Evolutionary conservation across 1,140 invertebrate species (phyloP).

Genomic region (Drosophila ogumai): DNA sequence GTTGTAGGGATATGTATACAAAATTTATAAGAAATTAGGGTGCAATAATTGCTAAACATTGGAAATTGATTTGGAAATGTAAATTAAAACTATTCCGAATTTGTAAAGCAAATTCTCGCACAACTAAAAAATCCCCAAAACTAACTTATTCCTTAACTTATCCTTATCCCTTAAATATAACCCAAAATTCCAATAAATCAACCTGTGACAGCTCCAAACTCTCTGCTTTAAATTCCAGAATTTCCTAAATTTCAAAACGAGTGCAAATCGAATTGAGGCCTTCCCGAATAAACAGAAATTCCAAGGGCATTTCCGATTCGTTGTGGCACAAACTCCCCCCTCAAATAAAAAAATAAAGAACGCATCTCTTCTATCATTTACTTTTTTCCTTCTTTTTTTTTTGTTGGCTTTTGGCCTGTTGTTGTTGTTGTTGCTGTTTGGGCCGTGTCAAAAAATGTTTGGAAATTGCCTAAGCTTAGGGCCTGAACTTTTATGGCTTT

Average conservation of each 20-base stretch:
- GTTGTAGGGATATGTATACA: too few relatives aligned
- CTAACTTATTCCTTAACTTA: too few relatives aligned
- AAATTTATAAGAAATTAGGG: neutral
- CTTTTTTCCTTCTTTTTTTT: constrained; percentile 3
- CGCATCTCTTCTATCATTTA: constrained; percentile 12
- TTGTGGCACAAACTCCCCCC: neutral
- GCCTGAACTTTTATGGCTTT: constrained; percentile 69
- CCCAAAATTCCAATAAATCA: neutral
- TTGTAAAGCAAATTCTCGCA: neutral
- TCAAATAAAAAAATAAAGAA: neutral
- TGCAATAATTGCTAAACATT: neutral
- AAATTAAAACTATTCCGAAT: neutral
- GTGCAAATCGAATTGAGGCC: constrained; percentile 7
- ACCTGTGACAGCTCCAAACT: neutral
- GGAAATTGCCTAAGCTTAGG: constrained; percentile 31
- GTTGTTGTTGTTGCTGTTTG: neutral
- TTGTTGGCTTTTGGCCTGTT: neutral
- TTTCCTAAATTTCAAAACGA: neutral
- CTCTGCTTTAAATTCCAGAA: neutral
- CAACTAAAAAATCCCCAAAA: too few relatives aligned
- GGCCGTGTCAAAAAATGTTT: constrained; percentile 29
- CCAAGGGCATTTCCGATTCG: constrained; percentile 28
- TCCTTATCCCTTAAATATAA: neutral
- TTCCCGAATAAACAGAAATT: neutral
- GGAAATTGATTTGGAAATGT: neutral